These are phyloP conservation scores for Argopecten irradians DNA, from an alignment of 1,140 invertebrate species.

Conservation along the genomic window DNA sequence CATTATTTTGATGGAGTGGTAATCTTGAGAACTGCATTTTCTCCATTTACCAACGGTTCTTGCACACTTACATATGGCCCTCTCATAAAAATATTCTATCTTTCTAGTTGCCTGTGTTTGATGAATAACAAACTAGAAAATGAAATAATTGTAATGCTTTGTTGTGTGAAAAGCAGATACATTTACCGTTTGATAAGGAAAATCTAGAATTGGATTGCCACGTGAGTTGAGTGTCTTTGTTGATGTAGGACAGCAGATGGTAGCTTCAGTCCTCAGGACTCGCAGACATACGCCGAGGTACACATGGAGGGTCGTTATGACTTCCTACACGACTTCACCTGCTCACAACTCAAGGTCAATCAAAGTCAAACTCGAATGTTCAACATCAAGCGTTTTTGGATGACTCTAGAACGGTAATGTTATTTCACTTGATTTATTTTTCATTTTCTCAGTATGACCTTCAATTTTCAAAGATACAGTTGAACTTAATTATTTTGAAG, in stretches of 20 bases:
- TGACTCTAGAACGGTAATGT: conserved; percentile 74
- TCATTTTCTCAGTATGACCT: not conserved
- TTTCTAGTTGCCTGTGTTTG: too few relatives aligned
- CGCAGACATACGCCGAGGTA: conserved; percentile 71
- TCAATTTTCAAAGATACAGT: not conserved
- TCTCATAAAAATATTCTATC: too few relatives aligned
- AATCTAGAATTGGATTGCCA: too few relatives aligned
- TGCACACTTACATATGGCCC: too few relatives aligned
- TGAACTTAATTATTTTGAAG: too few relatives aligned
- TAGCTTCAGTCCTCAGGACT: not conserved
- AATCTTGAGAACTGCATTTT: too few relatives aligned
- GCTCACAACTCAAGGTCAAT: conserved; percentile 83
- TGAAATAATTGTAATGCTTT: too few relatives aligned
- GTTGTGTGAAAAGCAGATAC: too few relatives aligned
- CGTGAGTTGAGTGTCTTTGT: not conserved
- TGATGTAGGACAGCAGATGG: not conserved
- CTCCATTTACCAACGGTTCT: too few relatives aligned
- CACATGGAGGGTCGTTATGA: conserved; percentile 84
- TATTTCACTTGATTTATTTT: not conserved
- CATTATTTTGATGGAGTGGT: too few relatives aligned
- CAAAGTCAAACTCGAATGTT: conserved; percentile 83
- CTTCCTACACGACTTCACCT: conserved; percentile 88
- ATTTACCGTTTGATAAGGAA: too few relatives aligned
- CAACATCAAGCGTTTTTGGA: conserved; percentile 85
- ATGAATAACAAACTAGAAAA: too few relatives aligned